Percentiles rank a stretch among this genome's conserved stretches.
These are phyloP conservation scores for Plumapathes pennacea DNA, from an alignment of 92 coral and sea anemone species.

Conservation along the genomic window DNA sequence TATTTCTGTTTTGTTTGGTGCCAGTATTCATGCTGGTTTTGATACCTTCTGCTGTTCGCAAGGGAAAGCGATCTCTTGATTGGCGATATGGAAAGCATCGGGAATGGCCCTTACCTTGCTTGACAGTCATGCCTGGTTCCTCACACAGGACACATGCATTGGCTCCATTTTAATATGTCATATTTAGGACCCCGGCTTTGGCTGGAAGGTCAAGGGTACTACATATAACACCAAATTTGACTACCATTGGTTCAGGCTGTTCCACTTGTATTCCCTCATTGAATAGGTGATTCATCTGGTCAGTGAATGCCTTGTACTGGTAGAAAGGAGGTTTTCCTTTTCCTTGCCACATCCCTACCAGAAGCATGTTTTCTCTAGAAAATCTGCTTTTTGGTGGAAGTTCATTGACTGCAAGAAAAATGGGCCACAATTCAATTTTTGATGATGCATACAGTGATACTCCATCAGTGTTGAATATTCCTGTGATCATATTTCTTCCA, in stretches of 20 bases:
- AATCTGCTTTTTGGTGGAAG: conserved; percentile 20
- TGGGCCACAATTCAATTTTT: conserved; percentile 43
- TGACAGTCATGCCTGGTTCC: conserved; percentile 32
- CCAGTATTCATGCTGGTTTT: conserved; percentile 4
- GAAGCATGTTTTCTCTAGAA: conserved; percentile 43
- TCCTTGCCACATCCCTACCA: conserved; percentile 64
- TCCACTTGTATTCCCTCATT: background rate
- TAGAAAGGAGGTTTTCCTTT: conserved; percentile 41
- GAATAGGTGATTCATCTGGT: conserved; percentile 21
- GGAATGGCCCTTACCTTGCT: conserved; percentile 54
- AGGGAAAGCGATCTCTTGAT: conserved; percentile 13
- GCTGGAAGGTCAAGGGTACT: conserved; percentile 39
- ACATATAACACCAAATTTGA: conserved; percentile 20
- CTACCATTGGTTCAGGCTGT: background rate
- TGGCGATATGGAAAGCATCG: conserved; percentile 40
- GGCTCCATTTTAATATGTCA: conserved; percentile 55
- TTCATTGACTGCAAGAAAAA: conserved; percentile 41
- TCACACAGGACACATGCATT: conserved; percentile 40
- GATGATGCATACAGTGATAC: conserved; percentile 33
- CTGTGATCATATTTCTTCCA: conserved; percentile 24
- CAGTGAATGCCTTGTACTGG: conserved; percentile 28
- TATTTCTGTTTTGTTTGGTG: conserved; percentile 12
- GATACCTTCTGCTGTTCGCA: conserved; percentile 17
- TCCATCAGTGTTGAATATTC: conserved; percentile 56
- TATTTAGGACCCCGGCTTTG: conserved; percentile 32